These are phyloP conservation scores for Eolophus roseicapilla DNA, from an alignment of 2,113 vertebrate species.

Conservation along the genomic window DNA sequence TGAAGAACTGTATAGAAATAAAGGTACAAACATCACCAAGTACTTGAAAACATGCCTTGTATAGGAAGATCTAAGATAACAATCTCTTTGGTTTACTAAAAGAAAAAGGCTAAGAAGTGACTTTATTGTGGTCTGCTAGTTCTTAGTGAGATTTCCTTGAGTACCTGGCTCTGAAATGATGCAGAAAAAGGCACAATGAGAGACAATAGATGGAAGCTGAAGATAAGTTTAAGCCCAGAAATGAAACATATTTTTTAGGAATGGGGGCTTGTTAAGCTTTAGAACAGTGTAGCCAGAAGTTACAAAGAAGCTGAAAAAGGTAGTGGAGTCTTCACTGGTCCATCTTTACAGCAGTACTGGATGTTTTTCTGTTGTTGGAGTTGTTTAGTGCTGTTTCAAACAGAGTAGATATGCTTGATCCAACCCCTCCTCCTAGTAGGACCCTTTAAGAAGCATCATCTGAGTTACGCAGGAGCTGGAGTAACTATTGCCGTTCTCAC, in stretches of 20 bases:
- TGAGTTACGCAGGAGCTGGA: not conserved
- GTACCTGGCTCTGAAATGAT: not conserved
- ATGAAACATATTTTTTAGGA: not conserved
- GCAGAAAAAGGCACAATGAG: not conserved
- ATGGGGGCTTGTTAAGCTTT: not conserved
- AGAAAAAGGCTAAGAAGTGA: not conserved
- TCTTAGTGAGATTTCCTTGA: not conserved
- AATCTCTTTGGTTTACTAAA: not conserved
- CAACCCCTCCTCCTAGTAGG: fast-evolving
- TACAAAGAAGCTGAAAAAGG: not conserved
- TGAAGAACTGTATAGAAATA: not conserved
- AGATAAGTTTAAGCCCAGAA: not conserved
- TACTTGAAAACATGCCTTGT: not conserved
- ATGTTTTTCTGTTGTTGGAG: not conserved
- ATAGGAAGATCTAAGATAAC: not conserved
- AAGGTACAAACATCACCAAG: not conserved
- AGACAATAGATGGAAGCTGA: not conserved
- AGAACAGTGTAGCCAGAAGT: not conserved
- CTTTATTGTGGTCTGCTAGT: not conserved
- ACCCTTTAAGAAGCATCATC: not conserved
- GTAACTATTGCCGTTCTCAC: not conserved
- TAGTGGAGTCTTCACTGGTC: not conserved
- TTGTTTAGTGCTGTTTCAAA: not conserved
- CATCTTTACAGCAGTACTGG: not conserved
- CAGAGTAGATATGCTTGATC: not conserved